These are phyloP conservation scores for Drosophila cracens DNA, from an alignment of 2,888 invertebrate genomes.

Conservation along the genomic window DNA sequence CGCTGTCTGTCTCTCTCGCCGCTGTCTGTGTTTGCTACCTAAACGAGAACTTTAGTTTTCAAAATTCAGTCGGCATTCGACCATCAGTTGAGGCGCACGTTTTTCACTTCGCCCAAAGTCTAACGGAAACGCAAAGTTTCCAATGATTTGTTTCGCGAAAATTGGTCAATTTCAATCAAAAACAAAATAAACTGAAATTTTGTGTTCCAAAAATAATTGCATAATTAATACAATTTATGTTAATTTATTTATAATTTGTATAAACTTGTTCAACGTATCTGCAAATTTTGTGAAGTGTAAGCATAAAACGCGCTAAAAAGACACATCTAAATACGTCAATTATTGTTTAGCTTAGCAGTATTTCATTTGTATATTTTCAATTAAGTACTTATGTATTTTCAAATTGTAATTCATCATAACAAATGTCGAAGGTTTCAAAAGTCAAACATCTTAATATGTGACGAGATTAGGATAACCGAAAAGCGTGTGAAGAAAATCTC, in stretches of 20 bases:
- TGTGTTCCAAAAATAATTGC: neutral
- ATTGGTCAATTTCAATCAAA: slow-evolving; percentile 5
- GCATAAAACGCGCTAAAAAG: slow-evolving; percentile 30
- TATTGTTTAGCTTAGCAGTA: slow-evolving; percentile 30
- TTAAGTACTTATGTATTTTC: neutral
- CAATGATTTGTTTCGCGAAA: slow-evolving; percentile 22
- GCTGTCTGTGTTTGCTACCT: slow-evolving; percentile 61
- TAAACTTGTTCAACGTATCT: slow-evolving; percentile 5
- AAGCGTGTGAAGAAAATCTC: slow-evolving; percentile 2
- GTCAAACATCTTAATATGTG: neutral
- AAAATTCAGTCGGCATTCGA: slow-evolving; percentile 78
- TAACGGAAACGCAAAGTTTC: slow-evolving; percentile 10
- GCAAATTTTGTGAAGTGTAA: slow-evolving; percentile 14
- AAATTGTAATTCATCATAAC: slow-evolving; percentile 1
- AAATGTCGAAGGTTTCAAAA: neutral
- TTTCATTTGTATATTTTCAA: slow-evolving; percentile 1
- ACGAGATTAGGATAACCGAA: neutral
- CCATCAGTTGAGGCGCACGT: slow-evolving; percentile 73
- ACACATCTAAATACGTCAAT: slow-evolving; percentile 18
- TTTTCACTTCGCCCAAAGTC: slow-evolving; percentile 39
- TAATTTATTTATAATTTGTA: slow-evolving; percentile 9
- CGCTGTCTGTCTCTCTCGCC: slow-evolving; percentile 17
- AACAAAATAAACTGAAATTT: neutral
- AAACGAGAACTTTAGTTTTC: slow-evolving; percentile 77
- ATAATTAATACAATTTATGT: slow-evolving; percentile 1